phyloP scores from a whole-genome alignment of 2,888 invertebrate genomes.

The Oligia fasciuncula region DNA sequence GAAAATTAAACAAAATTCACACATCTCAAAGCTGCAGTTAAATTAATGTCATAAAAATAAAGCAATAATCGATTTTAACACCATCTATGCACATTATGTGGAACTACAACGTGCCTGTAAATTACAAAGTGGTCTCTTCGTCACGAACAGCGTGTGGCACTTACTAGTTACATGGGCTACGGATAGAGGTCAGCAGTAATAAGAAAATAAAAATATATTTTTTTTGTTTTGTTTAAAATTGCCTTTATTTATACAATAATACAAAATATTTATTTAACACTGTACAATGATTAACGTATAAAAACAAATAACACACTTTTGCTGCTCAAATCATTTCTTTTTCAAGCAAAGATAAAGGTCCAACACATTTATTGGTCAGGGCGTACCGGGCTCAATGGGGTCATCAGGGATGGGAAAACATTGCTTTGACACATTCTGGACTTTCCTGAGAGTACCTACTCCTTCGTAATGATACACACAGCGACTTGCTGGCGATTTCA shows the following conservation, averaged over 20 bases:
- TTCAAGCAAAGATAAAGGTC: neutral
- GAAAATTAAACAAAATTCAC: too few species aligned
- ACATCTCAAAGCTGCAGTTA: neutral
- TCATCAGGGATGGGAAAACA: too few species aligned
- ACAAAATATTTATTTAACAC: conserved; percentile 67
- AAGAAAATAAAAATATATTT: neutral
- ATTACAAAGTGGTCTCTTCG: neutral
- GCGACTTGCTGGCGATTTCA: too few species aligned
- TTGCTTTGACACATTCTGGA: too few species aligned
- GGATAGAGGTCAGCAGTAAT: conserved; percentile 39
- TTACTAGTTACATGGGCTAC: neutral
- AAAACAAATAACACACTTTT: conserved; percentile 35
- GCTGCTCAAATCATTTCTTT: neutral
- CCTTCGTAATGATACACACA: too few species aligned
- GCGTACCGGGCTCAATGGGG: neutral
- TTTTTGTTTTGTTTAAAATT: conserved; percentile 19
- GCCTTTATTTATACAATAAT: conserved; percentile 61
- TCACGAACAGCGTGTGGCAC: too few species aligned
- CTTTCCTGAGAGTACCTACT: too few species aligned
- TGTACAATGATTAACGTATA: conserved; percentile 73
- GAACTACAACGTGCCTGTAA: neutral
- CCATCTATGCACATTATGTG: conserved; percentile 26
- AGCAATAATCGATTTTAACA: neutral
- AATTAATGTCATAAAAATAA: neutral
- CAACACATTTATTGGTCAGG: neutral